phyloP scores from a whole-genome alignment of 2,113 vertebrate species.

The Coreoperca whiteheadi region DNA sequence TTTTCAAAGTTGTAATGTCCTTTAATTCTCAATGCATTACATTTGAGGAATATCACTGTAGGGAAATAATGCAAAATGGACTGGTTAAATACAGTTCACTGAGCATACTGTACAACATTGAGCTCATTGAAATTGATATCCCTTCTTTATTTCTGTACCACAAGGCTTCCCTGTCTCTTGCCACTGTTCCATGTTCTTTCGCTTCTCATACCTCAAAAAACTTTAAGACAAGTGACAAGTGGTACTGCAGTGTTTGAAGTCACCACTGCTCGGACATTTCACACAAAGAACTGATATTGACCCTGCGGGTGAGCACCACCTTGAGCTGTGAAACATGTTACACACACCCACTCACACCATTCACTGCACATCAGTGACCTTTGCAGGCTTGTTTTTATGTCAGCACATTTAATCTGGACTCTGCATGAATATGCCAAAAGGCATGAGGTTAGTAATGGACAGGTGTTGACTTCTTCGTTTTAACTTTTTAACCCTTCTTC shows the following conservation, averaged over 20 bases:
- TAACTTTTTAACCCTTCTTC: background rate
- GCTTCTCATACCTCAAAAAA: slow-evolving; percentile 30
- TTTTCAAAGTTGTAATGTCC: slow-evolving; percentile 7
- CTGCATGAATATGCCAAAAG: slow-evolving; percentile 12
- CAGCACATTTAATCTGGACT: slow-evolving; percentile 27
- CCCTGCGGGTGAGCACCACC: slow-evolving; percentile 25
- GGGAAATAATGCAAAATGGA: background rate
- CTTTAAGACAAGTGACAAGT: slow-evolving; percentile 4
- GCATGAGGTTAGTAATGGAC: slow-evolving; percentile 14
- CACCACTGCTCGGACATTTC: slow-evolving; percentile 58
- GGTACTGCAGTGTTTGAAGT: slow-evolving; percentile 36
- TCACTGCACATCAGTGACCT: slow-evolving; percentile 40
- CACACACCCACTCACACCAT: background rate
- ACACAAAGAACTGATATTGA: slow-evolving; percentile 38
- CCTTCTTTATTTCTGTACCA: background rate
- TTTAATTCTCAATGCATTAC: slow-evolving; percentile 1
- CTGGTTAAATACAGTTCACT: background rate
- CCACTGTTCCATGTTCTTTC: background rate
- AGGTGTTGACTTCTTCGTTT: background rate
- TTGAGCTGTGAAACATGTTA: slow-evolving; percentile 32
- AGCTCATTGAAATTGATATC: background rate
- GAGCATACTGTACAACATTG: background rate
- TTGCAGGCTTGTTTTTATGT: slow-evolving; percentile 46
- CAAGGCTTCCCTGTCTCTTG: background rate
- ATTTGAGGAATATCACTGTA: background rate